Evolutionary conservation across 2,113 vertebrate species (phyloP), one percentile per base, ranked within the genome.

Genomic region (Lamprologus ornatipinnis): DNA sequence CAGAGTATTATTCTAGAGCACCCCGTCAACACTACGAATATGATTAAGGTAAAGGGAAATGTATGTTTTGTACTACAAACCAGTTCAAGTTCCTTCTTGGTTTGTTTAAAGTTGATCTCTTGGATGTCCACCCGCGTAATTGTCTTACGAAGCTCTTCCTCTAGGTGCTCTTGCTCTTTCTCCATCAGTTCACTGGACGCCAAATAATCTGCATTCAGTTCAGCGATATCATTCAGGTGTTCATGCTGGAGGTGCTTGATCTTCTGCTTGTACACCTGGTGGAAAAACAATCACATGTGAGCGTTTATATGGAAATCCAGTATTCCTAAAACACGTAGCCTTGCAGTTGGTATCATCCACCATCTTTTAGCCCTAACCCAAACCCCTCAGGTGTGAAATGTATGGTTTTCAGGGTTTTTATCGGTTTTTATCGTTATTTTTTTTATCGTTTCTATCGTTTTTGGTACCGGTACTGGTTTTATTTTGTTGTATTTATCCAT

Each of bases 201-300:
- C 0, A 96, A 84, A 21, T 94, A 92, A 47, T 97, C 96, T 0
- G 93, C 94, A 90, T 97, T 97, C 93, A 98, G 84, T 91, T 99
- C 98, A 0, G 96, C 96, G 10, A 98, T 91, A 40, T 93, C 97
- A 88, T 98, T 98, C 95, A 99, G 97, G 54, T 99, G 98, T 91
- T 99, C 98, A 0, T 97, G 97, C 35, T 99, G 79, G 35, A 99
- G 90, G 91, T 99, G 98, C 92, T 99, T 99, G 89, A 99, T 97
- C 88, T 99, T 99, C 96, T 99, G 98, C 88, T 98, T 98, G 90
- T 99, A 99, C 17, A 97, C 95, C 97, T 97, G 68, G 19, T 6
- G 4, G 4, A 51, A 81, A 81, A 51, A 42, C 17, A 6, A 17
- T 37, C 3, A 82, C 31, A 51, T 51, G 15, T 78, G 26, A 51